These are phyloP conservation scores for Seira sanloemensis DNA, from an alignment of 2,888 invertebrate genomes.

Conservation along the genomic window DNA sequence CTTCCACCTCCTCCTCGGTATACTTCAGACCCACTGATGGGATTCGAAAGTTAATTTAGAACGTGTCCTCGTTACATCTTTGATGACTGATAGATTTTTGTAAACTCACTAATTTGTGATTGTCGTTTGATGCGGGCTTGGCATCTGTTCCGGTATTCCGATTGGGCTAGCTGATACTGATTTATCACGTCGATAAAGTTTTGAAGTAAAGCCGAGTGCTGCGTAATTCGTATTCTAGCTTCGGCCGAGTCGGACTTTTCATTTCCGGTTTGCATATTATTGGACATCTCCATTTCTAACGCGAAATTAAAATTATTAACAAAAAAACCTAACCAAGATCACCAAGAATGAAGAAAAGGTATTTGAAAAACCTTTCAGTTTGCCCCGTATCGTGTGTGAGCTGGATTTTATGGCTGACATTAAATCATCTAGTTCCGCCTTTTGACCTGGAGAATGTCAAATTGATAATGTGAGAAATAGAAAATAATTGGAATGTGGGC, in stretches of 20 bases:
- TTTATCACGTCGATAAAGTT: constrained; percentile 80
- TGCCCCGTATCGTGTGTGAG: constrained; percentile 78
- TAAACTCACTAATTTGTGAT: constrained; percentile 79
- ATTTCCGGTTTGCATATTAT: too few species aligned
- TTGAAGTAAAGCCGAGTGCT: constrained; percentile 79
- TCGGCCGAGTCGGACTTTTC: constrained; percentile 67
- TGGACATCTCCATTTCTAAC: constrained; percentile 76
- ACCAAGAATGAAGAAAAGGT: not conserved
- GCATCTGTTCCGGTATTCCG: constrained; percentile 80
- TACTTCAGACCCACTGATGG: constrained; percentile 88
- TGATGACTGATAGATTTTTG: not conserved
- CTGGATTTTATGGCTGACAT: constrained; percentile 78
- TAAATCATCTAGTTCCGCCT: constrained; percentile 80
- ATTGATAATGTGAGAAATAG: not conserved
- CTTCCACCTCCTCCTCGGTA: constrained; percentile 98
- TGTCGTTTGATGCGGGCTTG: constrained; percentile 80
- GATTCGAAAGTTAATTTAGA: not conserved
- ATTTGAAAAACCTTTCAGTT: constrained; percentile 76
- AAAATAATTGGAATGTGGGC: too few species aligned
- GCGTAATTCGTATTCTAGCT: constrained; percentile 75
- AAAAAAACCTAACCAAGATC: constrained; percentile 22
- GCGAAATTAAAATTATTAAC: constrained; percentile 7
- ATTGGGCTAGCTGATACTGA: constrained; percentile 80
- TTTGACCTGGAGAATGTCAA: constrained; percentile 75
- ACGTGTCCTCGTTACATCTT: not conserved